phyloP scores from a whole-genome alignment of 2,797 vertebrate genomes.

The Triplophysa bombifrons region DNA sequence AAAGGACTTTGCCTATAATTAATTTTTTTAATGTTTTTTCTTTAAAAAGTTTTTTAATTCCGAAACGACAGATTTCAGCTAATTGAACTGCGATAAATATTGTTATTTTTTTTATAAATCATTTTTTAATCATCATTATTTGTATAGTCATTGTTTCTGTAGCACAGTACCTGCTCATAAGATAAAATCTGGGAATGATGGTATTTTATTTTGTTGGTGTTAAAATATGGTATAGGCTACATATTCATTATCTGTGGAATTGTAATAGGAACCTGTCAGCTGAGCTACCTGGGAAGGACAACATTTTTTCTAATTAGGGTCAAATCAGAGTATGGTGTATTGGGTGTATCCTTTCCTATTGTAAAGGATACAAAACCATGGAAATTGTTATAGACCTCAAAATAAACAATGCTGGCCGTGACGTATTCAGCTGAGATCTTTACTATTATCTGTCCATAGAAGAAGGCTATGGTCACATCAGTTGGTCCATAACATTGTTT shows the following conservation, averaged over 20 bases:
- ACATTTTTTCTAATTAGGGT: slow-evolving; percentile 51
- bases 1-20: slow-evolving; percentile 30
- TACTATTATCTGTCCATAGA: not conserved
- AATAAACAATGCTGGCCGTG: slow-evolving; percentile 36
- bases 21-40: no score
- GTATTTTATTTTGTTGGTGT: not conserved
- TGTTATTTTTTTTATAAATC: no score
- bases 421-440: slow-evolving; percentile 23
- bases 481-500: not conserved
- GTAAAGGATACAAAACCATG: slow-evolving; percentile 49
- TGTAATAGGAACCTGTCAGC: slow-evolving; percentile 67
- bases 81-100: no score
- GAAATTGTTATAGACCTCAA: slow-evolving; percentile 27
- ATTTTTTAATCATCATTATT: no score
- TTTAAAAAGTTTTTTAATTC: no score
- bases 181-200: not conserved
- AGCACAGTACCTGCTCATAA: not conserved
- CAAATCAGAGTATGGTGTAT: slow-evolving; percentile 44
- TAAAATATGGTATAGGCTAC: not conserved
- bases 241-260: slow-evolving; percentile 14
- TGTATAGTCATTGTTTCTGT: not conserved
- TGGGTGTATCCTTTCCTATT: slow-evolving; percentile 58
- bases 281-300: slow-evolving; percentile 71
- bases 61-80: no score
- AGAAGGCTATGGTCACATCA: not conserved